A percentile compares a stretch with the other conserved stretches of the same genome.
Evolutionary conservation across 1,140 invertebrate genomes (phyloP).

Genomic region (Ceratina calcarata): DNA sequence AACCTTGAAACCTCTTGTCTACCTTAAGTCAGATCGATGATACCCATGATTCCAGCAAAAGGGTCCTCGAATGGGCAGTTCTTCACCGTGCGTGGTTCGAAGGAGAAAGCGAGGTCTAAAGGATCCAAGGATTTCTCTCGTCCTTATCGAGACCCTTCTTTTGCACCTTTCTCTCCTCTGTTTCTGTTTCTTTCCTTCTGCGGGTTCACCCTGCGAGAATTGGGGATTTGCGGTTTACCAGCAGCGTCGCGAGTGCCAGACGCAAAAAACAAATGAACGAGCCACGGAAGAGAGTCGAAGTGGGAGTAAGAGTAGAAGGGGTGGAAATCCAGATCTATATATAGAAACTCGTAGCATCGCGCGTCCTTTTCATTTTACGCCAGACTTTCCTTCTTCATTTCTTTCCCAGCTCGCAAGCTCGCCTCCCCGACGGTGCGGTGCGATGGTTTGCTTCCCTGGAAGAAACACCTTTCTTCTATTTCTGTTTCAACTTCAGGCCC

Average conservation of each 20-base stretch:
- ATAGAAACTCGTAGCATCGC: conserved; percentile 42
- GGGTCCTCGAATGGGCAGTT: neutral
- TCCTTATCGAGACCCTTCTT: conserved; percentile 20
- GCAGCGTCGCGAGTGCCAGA: conserved; percentile 61
- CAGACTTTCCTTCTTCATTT: conserved; percentile 8
- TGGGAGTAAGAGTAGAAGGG: neutral
- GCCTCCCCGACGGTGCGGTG: neutral
- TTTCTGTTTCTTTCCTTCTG: conserved; percentile 12
- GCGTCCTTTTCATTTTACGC: conserved; percentile 28
- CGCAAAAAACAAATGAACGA: conserved; percentile 67
- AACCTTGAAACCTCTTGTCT: conserved; percentile 18
- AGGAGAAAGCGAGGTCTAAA: conserved; percentile 17
- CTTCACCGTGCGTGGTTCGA: conserved; percentile 26
- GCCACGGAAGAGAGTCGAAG: conserved; percentile 15
- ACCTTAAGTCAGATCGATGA: conserved; percentile 22
- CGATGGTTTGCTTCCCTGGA: neutral
- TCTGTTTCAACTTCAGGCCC: conserved; percentile 38
- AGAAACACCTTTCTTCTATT: conserved; percentile 47
- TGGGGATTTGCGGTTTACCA: conserved; percentile 70
- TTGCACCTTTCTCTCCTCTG: neutral
- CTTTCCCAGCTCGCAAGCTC: conserved; percentile 17
- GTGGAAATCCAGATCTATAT: conserved; percentile 49
- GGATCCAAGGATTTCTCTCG: conserved; percentile 50
- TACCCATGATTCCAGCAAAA: neutral
- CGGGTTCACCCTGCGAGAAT: conserved; percentile 55